A percentile compares a stretch with the other conserved stretches of the same genome.
These are phyloP conservation scores for Drosophila koepferae DNA, from an alignment of 2,888 invertebrate genomes.

Conservation along the genomic window DNA sequence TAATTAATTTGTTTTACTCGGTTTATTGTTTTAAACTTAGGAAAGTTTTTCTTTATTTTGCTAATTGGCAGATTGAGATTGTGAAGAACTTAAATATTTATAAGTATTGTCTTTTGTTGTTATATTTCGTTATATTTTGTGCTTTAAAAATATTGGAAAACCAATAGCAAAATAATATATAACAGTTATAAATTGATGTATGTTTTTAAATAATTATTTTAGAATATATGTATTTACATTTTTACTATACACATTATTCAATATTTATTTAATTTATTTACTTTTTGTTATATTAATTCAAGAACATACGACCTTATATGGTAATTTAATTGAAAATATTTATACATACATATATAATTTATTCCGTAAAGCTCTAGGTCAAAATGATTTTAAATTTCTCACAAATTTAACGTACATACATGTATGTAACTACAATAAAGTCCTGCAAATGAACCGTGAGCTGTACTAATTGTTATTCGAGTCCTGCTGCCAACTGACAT, in stretches of 20 bases:
- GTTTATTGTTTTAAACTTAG: background rate
- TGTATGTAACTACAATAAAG: background rate
- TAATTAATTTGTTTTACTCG: background rate
- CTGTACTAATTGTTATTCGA: constrained; percentile 26
- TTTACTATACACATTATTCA: background rate
- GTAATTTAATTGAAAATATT: background rate
- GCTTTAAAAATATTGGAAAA: no score
- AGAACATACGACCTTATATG: background rate
- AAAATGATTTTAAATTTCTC: no score
- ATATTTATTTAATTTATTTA: background rate
- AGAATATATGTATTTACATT: background rate
- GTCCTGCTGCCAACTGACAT: constrained; percentile 14
- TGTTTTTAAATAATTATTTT: background rate
- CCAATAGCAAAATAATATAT: no score
- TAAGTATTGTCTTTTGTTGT: no score
- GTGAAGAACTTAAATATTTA: no score
- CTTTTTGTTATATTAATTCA: background rate
- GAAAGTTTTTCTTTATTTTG: background rate
- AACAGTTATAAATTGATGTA: background rate
- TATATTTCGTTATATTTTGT: no score
- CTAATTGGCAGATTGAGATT: background rate
- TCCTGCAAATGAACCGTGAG: background rate
- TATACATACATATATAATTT: background rate
- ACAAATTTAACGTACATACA: background rate
- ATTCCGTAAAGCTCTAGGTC: background rate